These are phyloP conservation scores for Radopholus similis DNA, from an alignment of 1,140 invertebrate species.

Conservation along the genomic window DNA sequence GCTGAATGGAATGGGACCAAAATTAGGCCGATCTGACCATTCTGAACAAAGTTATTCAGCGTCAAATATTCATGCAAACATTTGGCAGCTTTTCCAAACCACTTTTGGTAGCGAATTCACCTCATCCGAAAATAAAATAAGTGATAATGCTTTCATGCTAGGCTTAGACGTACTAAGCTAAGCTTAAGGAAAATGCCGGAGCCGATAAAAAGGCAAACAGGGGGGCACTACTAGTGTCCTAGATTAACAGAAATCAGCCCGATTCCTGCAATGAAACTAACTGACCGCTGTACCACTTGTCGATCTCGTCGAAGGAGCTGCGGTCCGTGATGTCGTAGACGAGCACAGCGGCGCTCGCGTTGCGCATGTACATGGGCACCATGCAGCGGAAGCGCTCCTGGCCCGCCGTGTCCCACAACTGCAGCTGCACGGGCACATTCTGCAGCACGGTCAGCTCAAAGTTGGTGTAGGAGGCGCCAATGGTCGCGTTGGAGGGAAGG, in stretches of 20 bases:
- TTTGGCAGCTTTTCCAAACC: too few species aligned
- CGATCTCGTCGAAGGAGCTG: slow-evolving; percentile 71
- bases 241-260: not conserved
- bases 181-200: too few species aligned
- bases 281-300: slow-evolving; percentile 30
- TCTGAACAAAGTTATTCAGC: too few species aligned
- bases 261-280: not conserved
- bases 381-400: slow-evolving; percentile 95
- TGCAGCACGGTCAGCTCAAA: slow-evolving; percentile 19
- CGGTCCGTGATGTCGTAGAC: slow-evolving; percentile 93
- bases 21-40: too few species aligned
- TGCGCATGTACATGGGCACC: slow-evolving; percentile 91
- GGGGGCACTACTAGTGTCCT: too few species aligned
- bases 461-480: slow-evolving; percentile 39
- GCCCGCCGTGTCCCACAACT: slow-evolving; percentile 80
- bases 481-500: slow-evolving; percentile 29
- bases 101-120: too few species aligned
- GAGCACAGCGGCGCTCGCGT: slow-evolving; percentile 94
- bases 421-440: not conserved
- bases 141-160: too few species aligned
- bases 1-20: too few species aligned
- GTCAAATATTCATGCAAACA: too few species aligned
- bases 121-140: too few species aligned
- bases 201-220: too few species aligned
- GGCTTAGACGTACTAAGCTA: too few species aligned